A percentile compares a stretch with the other conserved stretches of the same genome.
Conservation (phyloP, 2,797 vertebrate genomes). For the Etheostoma nigrum region DNA sequence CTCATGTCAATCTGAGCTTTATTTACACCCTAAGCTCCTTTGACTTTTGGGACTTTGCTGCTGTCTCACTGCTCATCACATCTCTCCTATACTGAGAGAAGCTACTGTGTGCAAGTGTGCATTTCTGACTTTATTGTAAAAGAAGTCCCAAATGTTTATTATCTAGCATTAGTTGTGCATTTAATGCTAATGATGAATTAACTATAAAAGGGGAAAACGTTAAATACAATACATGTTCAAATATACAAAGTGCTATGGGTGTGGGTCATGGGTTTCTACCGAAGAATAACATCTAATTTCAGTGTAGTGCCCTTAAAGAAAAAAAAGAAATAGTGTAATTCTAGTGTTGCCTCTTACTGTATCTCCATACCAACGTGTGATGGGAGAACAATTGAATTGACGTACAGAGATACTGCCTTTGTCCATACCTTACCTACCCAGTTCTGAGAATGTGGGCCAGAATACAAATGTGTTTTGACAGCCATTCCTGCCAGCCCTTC, state of each 20-base stretch:
- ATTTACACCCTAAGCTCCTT: slow-evolving; percentile 66
- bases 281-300: no score
- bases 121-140: slow-evolving; percentile 19
- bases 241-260: no score
- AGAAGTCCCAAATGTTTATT: not conserved
- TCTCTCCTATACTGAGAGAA: slow-evolving; percentile 2
- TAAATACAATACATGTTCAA: not conserved
- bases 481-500: not conserved
- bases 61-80: slow-evolving; percentile 49
- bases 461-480: not conserved
- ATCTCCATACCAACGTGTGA: not conserved
- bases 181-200: slow-evolving; percentile 15
- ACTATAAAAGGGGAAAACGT: not conserved
- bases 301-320: no score
- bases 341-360: not conserved
- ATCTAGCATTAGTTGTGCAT: not conserved
- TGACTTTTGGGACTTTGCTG: slow-evolving; percentile 61
- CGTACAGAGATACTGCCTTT: not conserved
- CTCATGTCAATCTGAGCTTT: slow-evolving; percentile 62
- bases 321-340: no score
- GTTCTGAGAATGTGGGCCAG: not conserved
- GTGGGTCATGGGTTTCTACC: no score
- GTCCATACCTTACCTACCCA: not conserved
- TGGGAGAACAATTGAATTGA: not conserved
- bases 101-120: slow-evolving; percentile 9